Evolutionary conservation across 2,888 invertebrate species (phyloP).

Genomic region (Latrodectus hesperus): DNA sequence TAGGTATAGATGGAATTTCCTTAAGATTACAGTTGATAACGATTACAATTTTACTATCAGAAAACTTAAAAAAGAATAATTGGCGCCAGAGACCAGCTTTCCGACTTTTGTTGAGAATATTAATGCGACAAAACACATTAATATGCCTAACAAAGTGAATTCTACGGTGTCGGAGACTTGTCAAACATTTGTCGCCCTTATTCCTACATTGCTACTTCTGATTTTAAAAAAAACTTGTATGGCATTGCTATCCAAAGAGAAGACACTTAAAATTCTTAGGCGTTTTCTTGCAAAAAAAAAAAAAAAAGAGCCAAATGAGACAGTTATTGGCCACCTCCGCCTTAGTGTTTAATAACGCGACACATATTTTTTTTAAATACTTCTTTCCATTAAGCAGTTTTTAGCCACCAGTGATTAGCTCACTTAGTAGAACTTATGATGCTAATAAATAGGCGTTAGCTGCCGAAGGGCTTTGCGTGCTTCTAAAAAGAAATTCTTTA

Average conservation of each 20-base stretch:
- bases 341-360: not conserved
- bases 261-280: slow-evolving; percentile 30
- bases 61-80: too few species aligned
- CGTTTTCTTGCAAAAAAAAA: not conserved
- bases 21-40: too few species aligned
- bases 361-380: not conserved
- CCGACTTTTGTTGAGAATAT: too few species aligned
- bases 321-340: slow-evolving; percentile 40
- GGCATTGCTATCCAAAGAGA: not conserved
- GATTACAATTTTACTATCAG: too few species aligned
- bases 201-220: too few species aligned
- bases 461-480: slow-evolving; percentile 9
- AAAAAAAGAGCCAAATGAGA: not conserved
- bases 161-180: too few species aligned
- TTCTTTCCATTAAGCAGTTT: not conserved
- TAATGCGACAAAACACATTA: too few species aligned
- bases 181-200: too few species aligned
- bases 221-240: too few species aligned
- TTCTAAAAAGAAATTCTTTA: slow-evolving; percentile 8
- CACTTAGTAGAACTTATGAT: not conserved
- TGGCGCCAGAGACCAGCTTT: too few species aligned
- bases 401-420: not conserved
- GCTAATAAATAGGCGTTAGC: slow-evolving; percentile 8
- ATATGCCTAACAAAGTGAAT: too few species aligned
- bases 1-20: too few species aligned